Conservation (phyloP, 2,113 vertebrate species). For the pig (Sus scrofa) region T2T-Sscrofa CM000820.6:82494501-82495000, state of each 20-base stretch:
- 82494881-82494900: neutral
- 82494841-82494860: neutral
- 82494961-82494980: no score
- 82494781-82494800: conserved; percentile 33
- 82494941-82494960: no score
- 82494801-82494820: neutral
- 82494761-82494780: neutral
- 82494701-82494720: neutral
- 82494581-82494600: neutral
- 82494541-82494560: neutral
- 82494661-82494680: neutral
- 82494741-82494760: neutral
- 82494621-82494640: neutral
- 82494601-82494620: neutral
- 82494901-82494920: neutral
- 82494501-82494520: neutral
- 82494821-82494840: neutral
- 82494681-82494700: neutral
- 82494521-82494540: neutral
- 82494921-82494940: no score
- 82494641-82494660: neutral
- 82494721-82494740: neutral
- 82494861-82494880: neutral
- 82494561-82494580: neutral
- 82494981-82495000: no score